Evolutionary conservation across 2,113 vertebrate species (phyloP).

Genomic region (Corythoichthys haematopterus): DNA sequence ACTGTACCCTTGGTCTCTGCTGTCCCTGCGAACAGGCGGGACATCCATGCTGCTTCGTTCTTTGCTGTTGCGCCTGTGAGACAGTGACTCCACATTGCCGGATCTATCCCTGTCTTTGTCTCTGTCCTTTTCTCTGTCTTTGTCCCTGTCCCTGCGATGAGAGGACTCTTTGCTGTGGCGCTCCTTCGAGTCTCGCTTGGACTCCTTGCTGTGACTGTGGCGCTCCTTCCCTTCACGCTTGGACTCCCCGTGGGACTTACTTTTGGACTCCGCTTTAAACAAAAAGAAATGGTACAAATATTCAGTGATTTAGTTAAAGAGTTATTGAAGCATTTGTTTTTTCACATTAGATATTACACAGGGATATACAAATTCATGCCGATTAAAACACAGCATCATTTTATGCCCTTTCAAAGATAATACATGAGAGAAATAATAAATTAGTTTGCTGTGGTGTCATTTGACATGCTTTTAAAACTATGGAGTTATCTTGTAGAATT

Average conservation of each 20-base stretch:
- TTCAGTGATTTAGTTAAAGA: neutral
- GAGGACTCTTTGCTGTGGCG: conserved; percentile 67
- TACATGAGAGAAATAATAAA: too few relatives aligned
- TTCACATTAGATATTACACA: neutral
- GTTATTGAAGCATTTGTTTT: neutral
- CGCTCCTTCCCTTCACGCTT: conserved; percentile 70
- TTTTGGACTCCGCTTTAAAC: conserved; percentile 83
- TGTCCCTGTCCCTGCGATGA: conserved; percentile 56
- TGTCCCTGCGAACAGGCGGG: conserved; percentile 52
- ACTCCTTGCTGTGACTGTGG: conserved; percentile 69
- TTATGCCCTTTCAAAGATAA: too few relatives aligned
- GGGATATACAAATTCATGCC: neutral
- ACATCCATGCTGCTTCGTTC: conserved; percentile 56
- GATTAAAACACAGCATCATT: neutral
- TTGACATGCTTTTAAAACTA: neutral
- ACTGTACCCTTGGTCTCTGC: conserved; percentile 61
- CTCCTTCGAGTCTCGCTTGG: conserved; percentile 70
- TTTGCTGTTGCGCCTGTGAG: conserved; percentile 62
- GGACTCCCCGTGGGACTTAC: conserved; percentile 75
- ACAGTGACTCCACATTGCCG: conserved; percentile 47
- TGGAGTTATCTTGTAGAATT: neutral
- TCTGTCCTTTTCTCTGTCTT: conserved; percentile 49
- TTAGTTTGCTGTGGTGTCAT: neutral
- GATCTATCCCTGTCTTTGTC: conserved; percentile 38
- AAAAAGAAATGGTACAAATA: neutral